Evolutionary conservation across 2,113 vertebrate species (phyloP), one percentile per base, ranked within the genome.

Genomic region (Amblyopsis rosae): DNA sequence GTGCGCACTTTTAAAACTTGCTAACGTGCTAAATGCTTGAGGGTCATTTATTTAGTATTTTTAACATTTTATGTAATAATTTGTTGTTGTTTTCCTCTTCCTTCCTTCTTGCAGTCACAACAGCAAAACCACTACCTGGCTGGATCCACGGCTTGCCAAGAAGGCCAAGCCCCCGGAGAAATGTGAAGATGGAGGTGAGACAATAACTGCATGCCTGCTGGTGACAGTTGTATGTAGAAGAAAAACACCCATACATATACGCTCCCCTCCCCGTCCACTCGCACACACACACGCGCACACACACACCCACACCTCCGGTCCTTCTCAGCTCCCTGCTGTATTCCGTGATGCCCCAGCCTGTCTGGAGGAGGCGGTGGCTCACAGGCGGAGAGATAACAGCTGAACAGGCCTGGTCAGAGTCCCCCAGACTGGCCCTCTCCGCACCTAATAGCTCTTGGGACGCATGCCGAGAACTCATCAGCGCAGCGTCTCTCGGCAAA

Each of bases 131-230:
- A 99, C 98, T 5, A 99, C 98, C 2, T 99, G 98, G 98, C 88
- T 99, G 82, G 98, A 99, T 84, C 98, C 98, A 1, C 94, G 98
- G 15, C 95, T 98, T n/a, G 96, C 96, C 77, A 97, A 94, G 90
- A 98, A 96, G 92, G 95, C 96, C 69, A 99, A 98, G 89, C 96
- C 98, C 62, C 95, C 96, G 0, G 98, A 99, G 90, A 98, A 98
- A 63, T 99, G 97, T 84, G 95, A 96, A 74, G 96, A 98, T 81
- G 97, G 96, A 95, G 98, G 98, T 99, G 81, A 91, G 89, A 73
- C 17, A 33, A 32, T 35, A 32, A 10, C 7, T 15, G 0, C 47
- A 15, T 11, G 45, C 62, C 45, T 51, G 49, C 32, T 32, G 59
- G 8, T 26, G 32, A 17, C 59, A 54, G 12, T 47, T 50, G 47